Evolutionary conservation across 2,888 invertebrate species (phyloP), one percentile per base, ranked within the genome.

Genomic region (Acleris emargana): DNA sequence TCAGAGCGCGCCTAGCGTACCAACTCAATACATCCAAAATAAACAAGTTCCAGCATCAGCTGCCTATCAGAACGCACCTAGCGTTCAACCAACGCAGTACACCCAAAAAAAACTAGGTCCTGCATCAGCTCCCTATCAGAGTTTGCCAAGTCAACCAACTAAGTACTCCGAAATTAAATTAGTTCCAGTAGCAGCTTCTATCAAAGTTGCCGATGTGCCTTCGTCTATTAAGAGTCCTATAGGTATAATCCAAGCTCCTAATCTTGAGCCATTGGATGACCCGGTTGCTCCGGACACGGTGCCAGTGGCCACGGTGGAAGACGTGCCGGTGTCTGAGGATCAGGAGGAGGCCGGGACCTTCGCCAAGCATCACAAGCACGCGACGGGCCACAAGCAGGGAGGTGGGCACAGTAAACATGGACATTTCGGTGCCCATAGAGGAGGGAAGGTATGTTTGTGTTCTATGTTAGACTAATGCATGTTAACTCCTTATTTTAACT

Each of bases 381-480:
- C 79, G 2, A 83, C 84, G 32, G 84, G 84, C 4, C 82, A 88
- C 53, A 79, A 88, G 52, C 86, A 89, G 2, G 94, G 93, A 0
- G 94, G 93, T 0, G 95, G 95, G 0, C 89, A 93, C 47, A 86
- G 89, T 17, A 89, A 94, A 20, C 93, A 94, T 52, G 87, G 84
- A 0, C 90, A 92, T 18, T 93, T 94, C 69, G 86, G 93, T 68
- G 89, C 85, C 0, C 87, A 92, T 7, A 93, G 93, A 68, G 94
- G 94, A 6, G 93, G 93, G 25, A 93, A 94, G 88, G 93, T 91
- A 72, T 73, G 79, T 60, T 17, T 54, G 53, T 64, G 64, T 64
- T 64, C 3, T 17, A 16, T 64, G 62, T 62, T 38, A 38, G 38
- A 38, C 4, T 38, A 38, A 38, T 38, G 38, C 38, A 13, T 38